phyloP scores from a whole-genome alignment of 2,888 invertebrate genomes.

The Drosophila macrospina region DNA sequence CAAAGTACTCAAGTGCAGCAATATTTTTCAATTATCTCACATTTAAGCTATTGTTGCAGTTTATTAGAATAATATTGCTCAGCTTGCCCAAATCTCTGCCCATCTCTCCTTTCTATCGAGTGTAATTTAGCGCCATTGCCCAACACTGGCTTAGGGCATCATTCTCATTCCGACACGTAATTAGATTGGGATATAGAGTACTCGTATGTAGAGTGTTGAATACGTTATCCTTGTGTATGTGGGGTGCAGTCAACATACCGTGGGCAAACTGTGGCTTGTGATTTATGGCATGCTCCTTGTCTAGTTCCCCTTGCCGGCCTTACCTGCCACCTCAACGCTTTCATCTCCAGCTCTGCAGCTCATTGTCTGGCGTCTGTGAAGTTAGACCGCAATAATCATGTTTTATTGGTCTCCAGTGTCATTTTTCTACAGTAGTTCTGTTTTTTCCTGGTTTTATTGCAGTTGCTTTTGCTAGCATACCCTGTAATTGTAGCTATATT shows the following conservation, averaged over 20 bases:
- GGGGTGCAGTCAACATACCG: slow-evolving; percentile 34
- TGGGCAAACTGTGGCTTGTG: slow-evolving; percentile 39
- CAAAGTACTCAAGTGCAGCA: slow-evolving; percentile 40
- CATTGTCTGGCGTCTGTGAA: slow-evolving; percentile 39
- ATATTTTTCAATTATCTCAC: slow-evolving; percentile 19
- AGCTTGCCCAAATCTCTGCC: background rate
- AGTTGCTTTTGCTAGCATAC: background rate
- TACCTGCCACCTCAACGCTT: background rate
- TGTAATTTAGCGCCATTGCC: background rate
- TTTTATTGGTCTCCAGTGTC: slow-evolving; percentile 73
- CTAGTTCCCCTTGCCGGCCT: background rate
- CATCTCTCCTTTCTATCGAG: background rate
- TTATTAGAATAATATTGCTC: background rate
- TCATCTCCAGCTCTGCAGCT: slow-evolving; percentile 23
- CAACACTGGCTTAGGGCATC: slow-evolving; percentile 2
- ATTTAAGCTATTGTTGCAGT: slow-evolving; percentile 15
- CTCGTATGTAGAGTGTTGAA: background rate
- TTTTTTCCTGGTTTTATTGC: slow-evolving; percentile 24
- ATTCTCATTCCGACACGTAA: background rate
- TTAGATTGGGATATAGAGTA: background rate
- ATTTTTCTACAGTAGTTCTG: slow-evolving; percentile 61
- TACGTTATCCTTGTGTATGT: background rate
- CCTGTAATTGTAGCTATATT: background rate
- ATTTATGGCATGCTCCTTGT: slow-evolving; percentile 52
- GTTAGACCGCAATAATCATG: slow-evolving; percentile 72